Percentiles rank a stretch among this genome's conserved stretches.
phyloP scores from a whole-genome alignment of 2,888 invertebrate species.

The Melanargia galathea region DNA sequence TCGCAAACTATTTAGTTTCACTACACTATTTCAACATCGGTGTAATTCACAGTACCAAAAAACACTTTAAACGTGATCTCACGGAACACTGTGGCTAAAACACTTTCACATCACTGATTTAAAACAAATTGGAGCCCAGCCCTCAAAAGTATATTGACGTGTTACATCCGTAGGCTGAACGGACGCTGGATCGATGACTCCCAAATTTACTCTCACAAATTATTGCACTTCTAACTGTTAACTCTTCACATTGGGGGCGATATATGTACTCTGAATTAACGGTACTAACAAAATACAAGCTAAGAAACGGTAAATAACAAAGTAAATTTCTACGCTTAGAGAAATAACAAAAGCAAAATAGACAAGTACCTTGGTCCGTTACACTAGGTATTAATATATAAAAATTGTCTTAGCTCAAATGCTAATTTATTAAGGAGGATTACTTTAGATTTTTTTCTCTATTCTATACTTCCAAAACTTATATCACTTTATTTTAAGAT shows the following conservation, averaged over 20 bases:
- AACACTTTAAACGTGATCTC: conserved; percentile 37
- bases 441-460: conserved; percentile 78
- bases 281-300: conserved; percentile 64
- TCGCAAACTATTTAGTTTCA: conserved; percentile 34
- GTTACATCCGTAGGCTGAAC: conserved; percentile 76
- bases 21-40: conserved; percentile 28
- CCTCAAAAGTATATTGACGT: conserved; percentile 79
- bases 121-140: conserved; percentile 70
- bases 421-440: conserved; percentile 69
- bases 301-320: conserved; percentile 75
- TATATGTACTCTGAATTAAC: conserved; percentile 59
- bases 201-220: conserved; percentile 48
- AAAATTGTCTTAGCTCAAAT: conserved; percentile 71
- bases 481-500: conserved; percentile 83
- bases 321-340: conserved; percentile 62
- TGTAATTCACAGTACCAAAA: conserved; percentile 24
- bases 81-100: conserved; percentile 49
- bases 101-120: conserved; percentile 73
- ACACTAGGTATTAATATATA: conserved; percentile 84
- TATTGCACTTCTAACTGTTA: conserved; percentile 44
- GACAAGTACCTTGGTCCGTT: conserved; percentile 89
- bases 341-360: conserved; percentile 73
- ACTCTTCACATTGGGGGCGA: conserved; percentile 39
- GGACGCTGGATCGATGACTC: conserved; percentile 72
- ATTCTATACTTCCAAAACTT: conserved; percentile 84